These are phyloP conservation scores for Sebastes taczanowskii DNA, from an alignment of 2,797 vertebrate species.

Conservation along the genomic window DNA sequence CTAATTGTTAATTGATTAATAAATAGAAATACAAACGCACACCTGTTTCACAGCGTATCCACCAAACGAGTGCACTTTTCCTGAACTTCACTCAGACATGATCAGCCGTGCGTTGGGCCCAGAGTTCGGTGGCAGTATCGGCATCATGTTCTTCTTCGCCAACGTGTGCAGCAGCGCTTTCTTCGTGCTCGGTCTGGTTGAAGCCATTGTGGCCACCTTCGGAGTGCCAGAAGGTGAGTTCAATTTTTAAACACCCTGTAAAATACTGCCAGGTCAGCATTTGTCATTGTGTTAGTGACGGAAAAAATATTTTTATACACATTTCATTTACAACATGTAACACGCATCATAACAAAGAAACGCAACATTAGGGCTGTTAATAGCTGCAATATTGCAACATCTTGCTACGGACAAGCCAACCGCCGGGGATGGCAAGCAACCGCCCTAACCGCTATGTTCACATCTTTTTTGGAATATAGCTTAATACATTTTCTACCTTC, in stretches of 20 bases:
- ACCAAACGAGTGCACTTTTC: background rate
- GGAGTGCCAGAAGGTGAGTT: slow-evolving; percentile 83
- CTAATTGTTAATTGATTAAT: background rate
- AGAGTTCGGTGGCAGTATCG: slow-evolving; percentile 92
- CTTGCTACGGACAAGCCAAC: too few relatives aligned
- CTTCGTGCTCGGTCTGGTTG: slow-evolving; percentile 89
- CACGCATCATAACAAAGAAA: too few relatives aligned
- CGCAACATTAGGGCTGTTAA: too few relatives aligned
- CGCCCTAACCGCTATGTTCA: too few relatives aligned
- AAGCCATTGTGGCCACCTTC: slow-evolving; percentile 87
- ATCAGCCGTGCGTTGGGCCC: slow-evolving; percentile 92
- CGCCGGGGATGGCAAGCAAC: too few relatives aligned
- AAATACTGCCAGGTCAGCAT: background rate
- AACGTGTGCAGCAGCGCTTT: slow-evolving; percentile 91
- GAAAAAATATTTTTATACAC: background rate
- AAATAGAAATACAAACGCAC: background rate
- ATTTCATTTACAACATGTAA: background rate
- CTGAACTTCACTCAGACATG: slow-evolving; percentile 87
- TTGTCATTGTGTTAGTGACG: background rate
- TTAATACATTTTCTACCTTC: background rate
- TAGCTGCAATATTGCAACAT: fast-evolving
- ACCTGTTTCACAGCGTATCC: background rate
- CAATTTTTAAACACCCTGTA: background rate
- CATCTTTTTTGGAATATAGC: too few relatives aligned
- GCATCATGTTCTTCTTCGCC: slow-evolving; percentile 93